Conservation (phyloP, 1,140 invertebrate genomes). For the Drosophila subobscura region DNA sequence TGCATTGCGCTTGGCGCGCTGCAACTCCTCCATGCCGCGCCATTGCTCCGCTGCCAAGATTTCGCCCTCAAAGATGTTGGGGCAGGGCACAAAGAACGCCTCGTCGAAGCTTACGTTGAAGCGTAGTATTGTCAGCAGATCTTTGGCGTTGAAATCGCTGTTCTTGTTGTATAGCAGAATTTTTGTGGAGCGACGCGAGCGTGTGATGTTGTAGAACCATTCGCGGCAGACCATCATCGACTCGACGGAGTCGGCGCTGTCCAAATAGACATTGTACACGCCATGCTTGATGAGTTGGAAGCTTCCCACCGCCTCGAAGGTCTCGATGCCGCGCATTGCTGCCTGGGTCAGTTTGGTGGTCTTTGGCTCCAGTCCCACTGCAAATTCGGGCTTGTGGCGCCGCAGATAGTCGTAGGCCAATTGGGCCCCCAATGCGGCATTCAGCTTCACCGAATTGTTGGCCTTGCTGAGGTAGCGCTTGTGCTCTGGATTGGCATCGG, state of each 20-base stretch:
- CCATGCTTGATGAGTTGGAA: slow-evolving; percentile 86
- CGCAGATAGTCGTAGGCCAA: slow-evolving; percentile 89
- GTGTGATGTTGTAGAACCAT: slow-evolving; percentile 89
- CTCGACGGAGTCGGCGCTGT: slow-evolving; percentile 97
- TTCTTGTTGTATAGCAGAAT: slow-evolving; percentile 94
- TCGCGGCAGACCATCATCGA: slow-evolving; percentile 92
- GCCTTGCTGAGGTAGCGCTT: slow-evolving; percentile 47
- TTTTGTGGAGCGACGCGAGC: slow-evolving; percentile 82
- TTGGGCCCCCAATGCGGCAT: slow-evolving; percentile 94
- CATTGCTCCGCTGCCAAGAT: slow-evolving; percentile 32
- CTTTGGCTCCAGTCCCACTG: slow-evolving; percentile 45
- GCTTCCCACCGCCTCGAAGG: slow-evolving; percentile 89
- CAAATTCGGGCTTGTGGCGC: slow-evolving; percentile 54
- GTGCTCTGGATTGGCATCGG: slow-evolving; percentile 31
- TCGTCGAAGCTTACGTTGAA: slow-evolving; percentile 86
- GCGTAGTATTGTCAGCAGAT: slow-evolving; percentile 87
- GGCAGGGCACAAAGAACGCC: slow-evolving; percentile 91
- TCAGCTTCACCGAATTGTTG: slow-evolving; percentile 84
- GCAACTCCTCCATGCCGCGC: slow-evolving; percentile 84
- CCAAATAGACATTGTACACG: slow-evolving; percentile 89
- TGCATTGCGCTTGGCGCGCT: slow-evolving; percentile 85
- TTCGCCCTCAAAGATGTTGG: slow-evolving; percentile 72
- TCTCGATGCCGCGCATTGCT: slow-evolving; percentile 84
- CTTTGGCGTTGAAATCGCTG: slow-evolving; percentile 88
- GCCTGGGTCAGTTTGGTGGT: slow-evolving; percentile 50